phyloP scores from a whole-genome alignment of 2,113 vertebrate genomes.

The Saccopteryx leptura region DNA sequence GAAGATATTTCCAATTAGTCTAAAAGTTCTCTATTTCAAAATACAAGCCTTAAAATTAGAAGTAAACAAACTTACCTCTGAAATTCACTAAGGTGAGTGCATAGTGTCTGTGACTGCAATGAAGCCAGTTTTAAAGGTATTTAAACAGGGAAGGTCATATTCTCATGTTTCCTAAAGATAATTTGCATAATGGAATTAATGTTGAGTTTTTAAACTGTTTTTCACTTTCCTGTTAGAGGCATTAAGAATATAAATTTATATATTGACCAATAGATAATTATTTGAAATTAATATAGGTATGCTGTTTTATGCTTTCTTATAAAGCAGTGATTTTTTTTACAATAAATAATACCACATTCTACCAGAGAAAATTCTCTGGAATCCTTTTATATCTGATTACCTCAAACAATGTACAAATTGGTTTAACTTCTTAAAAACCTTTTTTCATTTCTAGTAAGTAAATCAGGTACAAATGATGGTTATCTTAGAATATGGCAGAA shows the following conservation, averaged over 20 bases:
- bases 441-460: background rate
- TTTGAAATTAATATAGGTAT: background rate
- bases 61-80: background rate
- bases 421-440: background rate
- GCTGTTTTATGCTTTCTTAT: background rate
- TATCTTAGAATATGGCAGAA: background rate
- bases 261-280: background rate
- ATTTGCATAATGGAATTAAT: constrained; percentile 12
- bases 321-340: constrained; percentile 14
- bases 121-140: background rate
- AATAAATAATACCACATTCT: background rate
- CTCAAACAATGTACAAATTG: background rate
- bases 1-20: background rate
- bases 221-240: background rate
- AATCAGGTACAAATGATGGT: background rate
- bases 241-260: constrained; percentile 12
- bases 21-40: constrained; percentile 27
- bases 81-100: background rate
- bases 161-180: background rate
- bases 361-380: constrained; percentile 2
- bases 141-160: background rate
- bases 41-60: background rate
- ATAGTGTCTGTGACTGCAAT: background rate
- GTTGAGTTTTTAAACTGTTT: constrained; percentile 10
- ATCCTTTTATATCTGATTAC: background rate